These are phyloP conservation scores for Habropoda laboriosa DNA, from an alignment of 1,140 invertebrate genomes.

Conservation along the genomic window DNA sequence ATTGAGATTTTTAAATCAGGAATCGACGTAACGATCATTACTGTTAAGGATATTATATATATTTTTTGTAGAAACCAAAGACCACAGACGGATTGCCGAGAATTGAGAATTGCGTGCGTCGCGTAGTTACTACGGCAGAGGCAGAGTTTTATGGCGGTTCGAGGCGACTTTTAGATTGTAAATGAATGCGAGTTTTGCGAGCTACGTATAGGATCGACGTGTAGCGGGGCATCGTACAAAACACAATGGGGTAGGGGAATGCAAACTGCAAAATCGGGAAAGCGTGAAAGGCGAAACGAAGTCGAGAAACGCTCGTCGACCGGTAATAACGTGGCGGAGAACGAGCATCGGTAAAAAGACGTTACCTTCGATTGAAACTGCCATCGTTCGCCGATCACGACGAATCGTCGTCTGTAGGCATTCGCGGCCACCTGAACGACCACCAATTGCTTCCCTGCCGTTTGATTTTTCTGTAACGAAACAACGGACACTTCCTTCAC, in stretches of 20 bases:
- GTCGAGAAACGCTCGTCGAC: neutral
- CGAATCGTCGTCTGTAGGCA: neutral
- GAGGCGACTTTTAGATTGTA: constrained; percentile 31
- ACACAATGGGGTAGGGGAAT: constrained; percentile 14
- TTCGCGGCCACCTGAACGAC: constrained; percentile 1
- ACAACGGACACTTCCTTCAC: constrained; percentile 41
- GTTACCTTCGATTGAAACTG: neutral
- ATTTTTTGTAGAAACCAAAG: constrained; percentile 77
- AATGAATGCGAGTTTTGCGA: constrained; percentile 39
- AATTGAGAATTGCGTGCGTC: constrained; percentile 51
- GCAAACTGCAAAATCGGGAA: constrained; percentile 13
- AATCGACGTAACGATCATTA: constrained; percentile 72
- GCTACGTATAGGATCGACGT: constrained; percentile 57
- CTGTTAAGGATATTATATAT: constrained; percentile 75
- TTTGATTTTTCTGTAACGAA: constrained; percentile 3
- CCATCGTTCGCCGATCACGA: neutral
- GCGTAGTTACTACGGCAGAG: constrained; percentile 43
- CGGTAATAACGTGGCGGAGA: neutral
- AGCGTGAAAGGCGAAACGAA: constrained; percentile 48
- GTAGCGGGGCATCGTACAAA: neutral
- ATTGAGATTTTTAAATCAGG: constrained; percentile 73
- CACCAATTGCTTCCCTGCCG: neutral
- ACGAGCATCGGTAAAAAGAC: neutral
- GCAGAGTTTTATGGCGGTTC: constrained; percentile 47
- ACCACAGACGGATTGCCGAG: constrained; percentile 66